Evolutionary conservation across 2,888 invertebrate genomes (phyloP).

Genomic region (Cordilura impudica): DNA sequence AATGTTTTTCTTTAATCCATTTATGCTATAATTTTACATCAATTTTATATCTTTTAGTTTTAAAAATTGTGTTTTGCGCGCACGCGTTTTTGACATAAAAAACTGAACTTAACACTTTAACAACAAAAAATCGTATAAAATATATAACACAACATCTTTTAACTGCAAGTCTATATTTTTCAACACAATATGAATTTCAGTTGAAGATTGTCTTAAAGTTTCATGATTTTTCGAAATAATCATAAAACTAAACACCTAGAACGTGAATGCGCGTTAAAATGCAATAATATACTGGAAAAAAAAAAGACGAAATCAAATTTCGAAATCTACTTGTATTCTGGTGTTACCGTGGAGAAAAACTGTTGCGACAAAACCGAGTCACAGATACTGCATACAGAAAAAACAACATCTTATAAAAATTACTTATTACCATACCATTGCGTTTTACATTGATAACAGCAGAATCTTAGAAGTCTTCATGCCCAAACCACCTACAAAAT

Average conservation of each 20-base stretch:
- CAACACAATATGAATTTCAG: not conserved
- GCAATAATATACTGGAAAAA: constrained; percentile 39
- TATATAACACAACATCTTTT: constrained; percentile 15
- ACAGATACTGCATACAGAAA: not conserved
- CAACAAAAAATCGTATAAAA: constrained; percentile 51
- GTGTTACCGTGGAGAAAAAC: not conserved
- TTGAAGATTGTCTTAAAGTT: constrained; percentile 31
- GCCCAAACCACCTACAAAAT: not conserved
- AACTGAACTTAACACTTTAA: constrained; percentile 56
- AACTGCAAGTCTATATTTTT: constrained; percentile 1
- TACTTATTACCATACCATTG: constrained; percentile 17
- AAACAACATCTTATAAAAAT: not conserved
- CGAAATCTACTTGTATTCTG: constrained; percentile 41
- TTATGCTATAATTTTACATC: not conserved
- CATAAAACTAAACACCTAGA: constrained; percentile 45
- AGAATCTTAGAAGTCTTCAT: not conserved
- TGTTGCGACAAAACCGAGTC: no score
- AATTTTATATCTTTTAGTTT: not conserved
- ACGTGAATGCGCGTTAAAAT: constrained; percentile 57
- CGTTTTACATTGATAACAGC: constrained; percentile 55
- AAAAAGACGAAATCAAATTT: constrained; percentile 52
- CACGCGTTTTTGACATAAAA: constrained; percentile 44
- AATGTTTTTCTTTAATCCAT: not conserved
- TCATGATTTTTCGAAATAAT: constrained; percentile 1
- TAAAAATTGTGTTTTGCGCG: constrained; percentile 1